Evolutionary conservation across 2,797 vertebrate genomes (phyloP), one percentile per base, ranked within the genome.

Genomic region (Odontamblyopus lacepedii): DNA sequence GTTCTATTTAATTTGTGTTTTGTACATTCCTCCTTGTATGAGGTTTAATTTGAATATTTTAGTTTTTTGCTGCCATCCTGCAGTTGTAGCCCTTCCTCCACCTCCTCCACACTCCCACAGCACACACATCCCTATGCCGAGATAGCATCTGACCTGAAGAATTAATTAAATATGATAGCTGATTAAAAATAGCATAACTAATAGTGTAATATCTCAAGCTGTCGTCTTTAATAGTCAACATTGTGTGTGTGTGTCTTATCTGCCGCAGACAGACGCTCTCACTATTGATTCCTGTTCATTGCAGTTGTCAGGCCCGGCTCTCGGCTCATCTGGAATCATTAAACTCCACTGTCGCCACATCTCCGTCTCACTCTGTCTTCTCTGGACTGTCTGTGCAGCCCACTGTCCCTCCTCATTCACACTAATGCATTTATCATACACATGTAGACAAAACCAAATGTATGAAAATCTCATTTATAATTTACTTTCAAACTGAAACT

Each of bases 101-200:
- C 41, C 53, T 26, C 44, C 16, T 30, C 9, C 57, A 50, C 63
- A 61, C 57, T 51, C 53, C 6, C 67, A 51, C 56, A 6, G 74
- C 6, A 70, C 73, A 18, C 78, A 73, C 73, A 82, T 71, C 63
- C 71, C 71, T 63, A 82, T 77, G 73, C 71, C 48, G 16, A 69
- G 87, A 88, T 89, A 89, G 69, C 94, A 99, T 99, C 97, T 98
- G 97, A 98, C 96, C 97, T 93, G 94, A 95, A 96, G 96, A 98
- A 98, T 98, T 98, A 98, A 99, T 99, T 99, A 98, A 99, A 99
- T 98, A 98, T 98, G 97, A 99, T 98, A 99, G 96, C 97, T 99
- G 98, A 99, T 99, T 99, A 99, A 99, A 99, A 99, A 99, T 98
- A 98, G 97, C 97, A 99, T 98, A 98, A 98, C 96, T 99, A 98